Conservation (phyloP, 1,140 invertebrate genomes). For the Apis laboriosa region DNA sequence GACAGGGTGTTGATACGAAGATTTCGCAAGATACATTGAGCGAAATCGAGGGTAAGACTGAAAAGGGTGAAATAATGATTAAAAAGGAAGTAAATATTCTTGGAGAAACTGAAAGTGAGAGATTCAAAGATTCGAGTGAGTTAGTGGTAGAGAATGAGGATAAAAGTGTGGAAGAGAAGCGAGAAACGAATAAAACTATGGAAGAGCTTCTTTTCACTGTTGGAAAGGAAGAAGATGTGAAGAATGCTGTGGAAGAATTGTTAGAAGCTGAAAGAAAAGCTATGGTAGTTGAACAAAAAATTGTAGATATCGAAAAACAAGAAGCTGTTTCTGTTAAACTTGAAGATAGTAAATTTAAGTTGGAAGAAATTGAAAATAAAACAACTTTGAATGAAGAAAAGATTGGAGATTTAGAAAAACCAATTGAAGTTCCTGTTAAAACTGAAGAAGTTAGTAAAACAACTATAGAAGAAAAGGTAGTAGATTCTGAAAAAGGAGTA, state of each 20-base stretch:
- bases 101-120: neutral
- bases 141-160: neutral
- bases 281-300: too few relatives aligned
- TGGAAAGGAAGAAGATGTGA: neutral
- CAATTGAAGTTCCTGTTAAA: neutral
- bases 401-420: neutral
- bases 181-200: too few relatives aligned
- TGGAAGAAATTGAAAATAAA: neutral
- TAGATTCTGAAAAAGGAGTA: too few relatives aligned
- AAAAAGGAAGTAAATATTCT: neutral
- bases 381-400: neutral
- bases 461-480: too few relatives aligned
- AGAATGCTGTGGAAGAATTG: neutral
- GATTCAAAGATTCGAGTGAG: neutral
- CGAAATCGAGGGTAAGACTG: neutral
- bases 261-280: too few relatives aligned
- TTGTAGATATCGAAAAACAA: neutral
- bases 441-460: too few relatives aligned
- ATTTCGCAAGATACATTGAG: neutral
- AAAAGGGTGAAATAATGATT: neutral
- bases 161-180: neutral
- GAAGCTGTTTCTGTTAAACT: neutral
- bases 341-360: neutral
- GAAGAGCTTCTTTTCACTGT: neutral
- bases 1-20: neutral